phyloP scores from a whole-genome alignment of 2,113 vertebrate genomes.

The Cebidichthys violaceus region DNA sequence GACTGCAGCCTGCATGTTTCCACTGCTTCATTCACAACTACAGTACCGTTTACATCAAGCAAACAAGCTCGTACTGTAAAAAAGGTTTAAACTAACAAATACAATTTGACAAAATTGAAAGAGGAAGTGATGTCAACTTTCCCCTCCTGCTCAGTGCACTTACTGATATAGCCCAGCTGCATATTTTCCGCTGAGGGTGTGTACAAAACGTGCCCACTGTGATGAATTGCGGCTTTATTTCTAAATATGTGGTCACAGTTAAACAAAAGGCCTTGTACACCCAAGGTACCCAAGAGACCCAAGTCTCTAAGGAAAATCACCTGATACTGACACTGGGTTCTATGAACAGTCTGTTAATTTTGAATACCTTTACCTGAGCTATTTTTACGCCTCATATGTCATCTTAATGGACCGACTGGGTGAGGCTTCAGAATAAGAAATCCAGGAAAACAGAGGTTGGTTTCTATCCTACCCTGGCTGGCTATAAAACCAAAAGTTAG shows the following conservation, averaged over 20 bases:
- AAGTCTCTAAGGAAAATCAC: slow-evolving; percentile 18
- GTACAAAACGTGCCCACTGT: slow-evolving; percentile 41
- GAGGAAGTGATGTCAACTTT: not conserved
- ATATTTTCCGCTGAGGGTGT: slow-evolving; percentile 30
- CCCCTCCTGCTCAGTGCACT: not conserved
- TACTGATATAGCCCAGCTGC: slow-evolving; percentile 8
- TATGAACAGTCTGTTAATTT: slow-evolving; percentile 47
- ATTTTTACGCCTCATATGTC: slow-evolving; percentile 72
- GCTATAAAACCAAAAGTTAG: slow-evolving; percentile 77
- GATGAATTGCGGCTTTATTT: slow-evolving; percentile 43
- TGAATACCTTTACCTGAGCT: slow-evolving; percentile 40
- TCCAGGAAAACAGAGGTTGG: slow-evolving; percentile 69
- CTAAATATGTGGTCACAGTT: slow-evolving; percentile 33
- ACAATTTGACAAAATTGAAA: slow-evolving; percentile 5
- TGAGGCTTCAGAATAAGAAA: slow-evolving; percentile 62
- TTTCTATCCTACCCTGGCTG: slow-evolving; percentile 66
- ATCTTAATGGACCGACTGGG: slow-evolving; percentile 56
- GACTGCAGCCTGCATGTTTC: slow-evolving; percentile 39
- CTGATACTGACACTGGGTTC: slow-evolving; percentile 2
- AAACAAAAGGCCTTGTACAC: slow-evolving; percentile 44
- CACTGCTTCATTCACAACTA: slow-evolving; percentile 44
- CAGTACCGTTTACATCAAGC: slow-evolving; percentile 1
- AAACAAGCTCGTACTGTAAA: slow-evolving; percentile 10
- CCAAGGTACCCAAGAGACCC: not conserved
- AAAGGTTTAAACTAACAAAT: slow-evolving; percentile 14